These are phyloP conservation scores for Heliconius ismenius DNA, from an alignment of 2,888 invertebrate species.

Conservation along the genomic window DNA sequence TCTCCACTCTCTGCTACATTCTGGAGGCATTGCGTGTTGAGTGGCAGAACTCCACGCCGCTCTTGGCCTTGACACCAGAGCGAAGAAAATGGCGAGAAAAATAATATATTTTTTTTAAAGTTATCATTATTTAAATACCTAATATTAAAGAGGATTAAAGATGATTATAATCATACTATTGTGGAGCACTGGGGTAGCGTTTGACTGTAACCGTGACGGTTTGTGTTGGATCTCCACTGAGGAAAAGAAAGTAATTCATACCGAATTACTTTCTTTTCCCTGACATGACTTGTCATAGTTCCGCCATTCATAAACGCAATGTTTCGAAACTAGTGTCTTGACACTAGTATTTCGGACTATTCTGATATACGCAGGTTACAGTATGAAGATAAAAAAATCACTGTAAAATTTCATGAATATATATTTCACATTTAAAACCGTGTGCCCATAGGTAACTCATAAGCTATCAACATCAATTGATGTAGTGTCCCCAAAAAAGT, in stretches of 20 bases:
- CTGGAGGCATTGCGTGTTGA: too few relatives aligned
- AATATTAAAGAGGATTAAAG: too few relatives aligned
- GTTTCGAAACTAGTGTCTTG: background rate
- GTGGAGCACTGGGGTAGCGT: background rate
- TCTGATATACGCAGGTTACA: background rate
- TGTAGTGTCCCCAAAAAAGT: background rate
- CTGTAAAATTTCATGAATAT: background rate
- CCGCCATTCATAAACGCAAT: background rate
- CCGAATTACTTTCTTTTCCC: too few relatives aligned
- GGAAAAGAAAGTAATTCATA: too few relatives aligned
- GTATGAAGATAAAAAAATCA: background rate
- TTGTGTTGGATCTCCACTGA: too few relatives aligned
- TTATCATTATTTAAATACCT: slow-evolving; percentile 19
- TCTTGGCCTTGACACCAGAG: too few relatives aligned
- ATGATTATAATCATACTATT: background rate
- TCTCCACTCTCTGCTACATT: too few relatives aligned
- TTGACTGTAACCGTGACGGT: background rate
- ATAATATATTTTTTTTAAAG: background rate
- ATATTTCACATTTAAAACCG: background rate
- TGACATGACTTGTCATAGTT: too few relatives aligned
- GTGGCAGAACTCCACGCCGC: too few relatives aligned
- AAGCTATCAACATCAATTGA: background rate
- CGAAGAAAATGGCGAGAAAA: too few relatives aligned
- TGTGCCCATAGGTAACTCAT: background rate
- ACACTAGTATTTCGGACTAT: background rate